A percentile compares a stretch with the other conserved stretches of the same genome.
Evolutionary conservation across 2,888 invertebrate species (phyloP).

Genomic region (Zhengitettix transpicula): DNA sequence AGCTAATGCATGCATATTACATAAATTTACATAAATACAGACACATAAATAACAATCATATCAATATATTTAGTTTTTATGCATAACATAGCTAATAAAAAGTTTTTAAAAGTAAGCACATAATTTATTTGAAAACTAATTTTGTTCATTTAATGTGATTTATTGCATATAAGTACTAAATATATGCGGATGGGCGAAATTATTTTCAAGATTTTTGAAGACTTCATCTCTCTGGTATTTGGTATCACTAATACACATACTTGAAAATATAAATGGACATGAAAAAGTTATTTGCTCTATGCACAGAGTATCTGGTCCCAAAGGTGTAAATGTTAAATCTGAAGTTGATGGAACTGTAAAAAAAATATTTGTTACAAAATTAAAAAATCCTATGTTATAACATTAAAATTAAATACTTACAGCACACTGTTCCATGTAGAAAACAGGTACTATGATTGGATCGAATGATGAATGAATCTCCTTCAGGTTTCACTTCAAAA

Average conservation of each 20-base stretch:
- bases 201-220: conserved; percentile 16
- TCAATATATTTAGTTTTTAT: too few species aligned
- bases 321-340: conserved; percentile 37
- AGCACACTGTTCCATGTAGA: conserved; percentile 34
- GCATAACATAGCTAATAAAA: too few species aligned
- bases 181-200: conserved; percentile 2
- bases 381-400: background rate
- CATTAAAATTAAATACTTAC: conserved; percentile 30
- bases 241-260: conserved; percentile 39
- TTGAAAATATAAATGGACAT: conserved; percentile 40
- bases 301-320: conserved; percentile 30
- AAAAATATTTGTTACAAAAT: background rate
- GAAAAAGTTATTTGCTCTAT: conserved; percentile 41
- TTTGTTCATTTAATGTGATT: too few species aligned
- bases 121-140: too few species aligned
- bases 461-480: conserved; percentile 34
- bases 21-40: too few species aligned
- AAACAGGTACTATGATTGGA: conserved; percentile 49
- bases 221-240: conserved; percentile 23
- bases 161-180: too few species aligned
- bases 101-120: too few species aligned
- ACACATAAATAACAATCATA: too few species aligned
- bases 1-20: too few species aligned
- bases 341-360: conserved; percentile 42
- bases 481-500: conserved; percentile 36